phyloP scores from a whole-genome alignment of 2,888 invertebrate species.

The Dermolepida albohirtum region DNA sequence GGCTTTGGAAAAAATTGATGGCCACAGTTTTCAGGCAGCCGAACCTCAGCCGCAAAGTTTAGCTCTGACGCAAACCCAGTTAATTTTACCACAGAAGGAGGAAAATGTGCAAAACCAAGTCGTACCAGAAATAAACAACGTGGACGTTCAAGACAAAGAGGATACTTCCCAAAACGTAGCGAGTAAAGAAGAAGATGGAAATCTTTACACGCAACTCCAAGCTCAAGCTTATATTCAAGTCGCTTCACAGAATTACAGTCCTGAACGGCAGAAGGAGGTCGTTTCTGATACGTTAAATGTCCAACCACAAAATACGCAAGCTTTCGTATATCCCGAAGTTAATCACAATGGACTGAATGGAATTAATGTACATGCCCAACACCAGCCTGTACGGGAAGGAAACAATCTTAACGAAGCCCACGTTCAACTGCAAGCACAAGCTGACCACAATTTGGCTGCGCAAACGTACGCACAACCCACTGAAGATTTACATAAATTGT shows the following conservation, averaged over 20 bases:
- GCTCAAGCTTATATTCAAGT: slow-evolving; percentile 36
- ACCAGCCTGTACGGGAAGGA: neutral
- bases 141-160: neutral
- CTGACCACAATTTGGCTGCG: slow-evolving; percentile 9
- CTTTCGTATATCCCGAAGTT: slow-evolving; percentile 4
- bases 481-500: slow-evolving; percentile 3
- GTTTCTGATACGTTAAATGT: neutral
- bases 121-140: neutral
- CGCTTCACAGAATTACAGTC: slow-evolving; percentile 1
- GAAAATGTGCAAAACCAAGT: neutral
- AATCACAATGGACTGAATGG: slow-evolving; percentile 6
- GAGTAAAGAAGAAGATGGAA: slow-evolving; percentile 1
- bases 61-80: slow-evolving; percentile 32
- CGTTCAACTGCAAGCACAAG: slow-evolving; percentile 18
- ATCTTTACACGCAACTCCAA: slow-evolving; percentile 20
- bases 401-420: slow-evolving; percentile 4
- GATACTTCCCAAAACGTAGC: neutral
- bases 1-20: slow-evolving; percentile 52
- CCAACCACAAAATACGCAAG: neutral
- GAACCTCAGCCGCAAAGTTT: slow-evolving; percentile 17
- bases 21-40: slow-evolving; percentile 50
- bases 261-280: neutral
- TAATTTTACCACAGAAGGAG: slow-evolving; percentile 18
- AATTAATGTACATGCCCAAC: slow-evolving; percentile 1
- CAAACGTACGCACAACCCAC: slow-evolving; percentile 7